Conservation (phyloP, 2,113 vertebrate species). For the Prochilodus magdalenae region DNA sequence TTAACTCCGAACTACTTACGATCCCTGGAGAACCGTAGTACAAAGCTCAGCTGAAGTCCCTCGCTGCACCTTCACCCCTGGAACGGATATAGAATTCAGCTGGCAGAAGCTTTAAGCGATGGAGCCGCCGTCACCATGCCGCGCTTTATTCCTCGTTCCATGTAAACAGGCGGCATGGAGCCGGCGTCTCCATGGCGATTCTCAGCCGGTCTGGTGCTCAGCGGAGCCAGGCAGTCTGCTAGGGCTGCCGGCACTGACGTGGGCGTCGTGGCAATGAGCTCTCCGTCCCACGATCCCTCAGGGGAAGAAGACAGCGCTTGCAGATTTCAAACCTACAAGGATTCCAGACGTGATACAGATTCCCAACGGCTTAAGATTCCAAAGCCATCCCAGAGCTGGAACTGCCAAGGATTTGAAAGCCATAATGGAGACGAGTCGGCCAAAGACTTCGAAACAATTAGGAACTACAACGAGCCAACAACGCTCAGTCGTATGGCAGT, state of each 20-base stretch:
- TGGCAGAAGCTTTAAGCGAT: background rate
- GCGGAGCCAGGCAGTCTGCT: constrained; percentile 46
- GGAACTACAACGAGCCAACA: constrained; percentile 25
- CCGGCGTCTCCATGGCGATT: constrained; percentile 55
- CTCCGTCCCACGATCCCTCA: constrained; percentile 32
- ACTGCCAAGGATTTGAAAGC: background rate
- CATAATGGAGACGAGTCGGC: background rate
- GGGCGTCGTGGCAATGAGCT: constrained; percentile 46
- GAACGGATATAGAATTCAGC: constrained; percentile 20
- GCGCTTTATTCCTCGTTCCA: constrained; percentile 16
- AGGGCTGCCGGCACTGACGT: constrained; percentile 40
- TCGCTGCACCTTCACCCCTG: constrained; percentile 5
- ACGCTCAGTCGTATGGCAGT: background rate
- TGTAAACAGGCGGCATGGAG: constrained; percentile 41
- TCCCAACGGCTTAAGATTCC: constrained; percentile 4
- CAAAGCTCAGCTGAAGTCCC: background rate
- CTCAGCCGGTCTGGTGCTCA: constrained; percentile 42
- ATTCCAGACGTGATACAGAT: constrained; percentile 14
- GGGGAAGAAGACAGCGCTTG: constrained; percentile 32
- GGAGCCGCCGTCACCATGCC: constrained; percentile 27
- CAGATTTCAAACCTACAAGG: constrained; percentile 30
- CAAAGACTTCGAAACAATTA: constrained; percentile 46
- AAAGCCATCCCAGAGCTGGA: background rate
- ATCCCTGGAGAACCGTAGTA: background rate
- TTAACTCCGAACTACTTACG: background rate